Conservation (phyloP, 2,888 invertebrate species). For the Spodoptera exigua region DNA sequence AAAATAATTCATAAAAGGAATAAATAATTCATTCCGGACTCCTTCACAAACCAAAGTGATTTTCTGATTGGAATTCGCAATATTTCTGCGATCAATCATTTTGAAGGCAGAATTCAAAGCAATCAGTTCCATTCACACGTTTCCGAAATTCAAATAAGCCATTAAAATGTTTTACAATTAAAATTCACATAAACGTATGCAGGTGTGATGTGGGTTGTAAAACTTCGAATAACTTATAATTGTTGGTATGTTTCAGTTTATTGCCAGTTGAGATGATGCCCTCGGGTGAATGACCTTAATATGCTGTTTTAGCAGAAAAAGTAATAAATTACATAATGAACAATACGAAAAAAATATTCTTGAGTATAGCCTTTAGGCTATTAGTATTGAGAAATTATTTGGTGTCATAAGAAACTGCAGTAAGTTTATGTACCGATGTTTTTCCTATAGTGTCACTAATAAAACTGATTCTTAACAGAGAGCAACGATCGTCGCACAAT, state of each 20-base stretch:
- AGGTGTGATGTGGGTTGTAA: slow-evolving; percentile 36
- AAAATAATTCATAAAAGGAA: too few relatives aligned
- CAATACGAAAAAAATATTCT: too few relatives aligned
- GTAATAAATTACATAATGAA: neutral
- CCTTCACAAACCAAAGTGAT: too few relatives aligned
- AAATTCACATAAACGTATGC: slow-evolving; percentile 29
- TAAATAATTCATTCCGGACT: too few relatives aligned
- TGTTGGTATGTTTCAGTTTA: slow-evolving; percentile 24
- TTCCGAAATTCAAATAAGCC: slow-evolving; percentile 29
- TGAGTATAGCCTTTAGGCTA: too few relatives aligned
- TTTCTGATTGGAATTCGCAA: too few relatives aligned
- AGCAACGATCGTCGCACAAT: too few relatives aligned
- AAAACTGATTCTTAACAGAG: too few relatives aligned
- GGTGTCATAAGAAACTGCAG: too few relatives aligned
- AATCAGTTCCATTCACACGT: slow-evolving; percentile 27
- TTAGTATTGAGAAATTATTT: too few relatives aligned
- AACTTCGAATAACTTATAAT: slow-evolving; percentile 29
- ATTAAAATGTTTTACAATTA: slow-evolving; percentile 36
- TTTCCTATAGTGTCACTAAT: too few relatives aligned
- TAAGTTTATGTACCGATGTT: too few relatives aligned
- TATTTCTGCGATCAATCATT: neutral
- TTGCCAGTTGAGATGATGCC: neutral
- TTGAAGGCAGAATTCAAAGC: neutral
- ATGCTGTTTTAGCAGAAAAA: neutral
- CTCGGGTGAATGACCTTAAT: slow-evolving; percentile 7